phyloP scores from a whole-genome alignment of 2,113 vertebrate genomes.

The Athene cunicularia region DNA sequence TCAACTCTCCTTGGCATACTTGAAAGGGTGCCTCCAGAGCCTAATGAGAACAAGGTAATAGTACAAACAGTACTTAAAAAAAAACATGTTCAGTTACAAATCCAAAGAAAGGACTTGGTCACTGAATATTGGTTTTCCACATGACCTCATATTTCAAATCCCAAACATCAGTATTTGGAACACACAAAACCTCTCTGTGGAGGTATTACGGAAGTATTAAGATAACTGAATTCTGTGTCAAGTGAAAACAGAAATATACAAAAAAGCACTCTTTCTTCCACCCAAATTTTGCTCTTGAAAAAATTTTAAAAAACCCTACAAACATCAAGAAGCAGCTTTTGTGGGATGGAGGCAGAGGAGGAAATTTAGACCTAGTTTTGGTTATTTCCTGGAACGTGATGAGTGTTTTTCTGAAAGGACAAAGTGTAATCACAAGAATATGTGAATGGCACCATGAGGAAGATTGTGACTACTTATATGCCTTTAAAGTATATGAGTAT shows the following conservation, averaged over 20 bases:
- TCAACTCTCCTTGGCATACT: neutral
- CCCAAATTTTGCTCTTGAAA: neutral
- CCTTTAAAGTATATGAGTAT: neutral
- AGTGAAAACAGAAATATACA: neutral
- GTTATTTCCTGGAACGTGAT: neutral
- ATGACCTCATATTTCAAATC: rapidly evolving
- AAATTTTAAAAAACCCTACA: neutral
- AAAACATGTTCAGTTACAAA: neutral
- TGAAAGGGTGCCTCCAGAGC: neutral
- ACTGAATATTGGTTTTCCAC: neutral
- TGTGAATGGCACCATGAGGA: neutral
- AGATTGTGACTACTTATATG: neutral
- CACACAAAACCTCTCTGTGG: neutral
- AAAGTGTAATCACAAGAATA: neutral
- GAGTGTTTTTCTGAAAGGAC: neutral
- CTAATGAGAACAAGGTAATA: neutral
- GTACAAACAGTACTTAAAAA: neutral
- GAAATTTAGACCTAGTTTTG: neutral
- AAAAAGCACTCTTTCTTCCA: neutral
- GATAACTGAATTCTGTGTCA: neutral
- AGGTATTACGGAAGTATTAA: neutral
- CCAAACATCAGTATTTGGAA: neutral
- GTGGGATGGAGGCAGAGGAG: rapidly evolving
- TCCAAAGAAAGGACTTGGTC: neutral
- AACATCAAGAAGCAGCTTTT: neutral